phyloP scores from a whole-genome alignment of 2,888 invertebrate species.

The Drosophila trichaetosa region DNA sequence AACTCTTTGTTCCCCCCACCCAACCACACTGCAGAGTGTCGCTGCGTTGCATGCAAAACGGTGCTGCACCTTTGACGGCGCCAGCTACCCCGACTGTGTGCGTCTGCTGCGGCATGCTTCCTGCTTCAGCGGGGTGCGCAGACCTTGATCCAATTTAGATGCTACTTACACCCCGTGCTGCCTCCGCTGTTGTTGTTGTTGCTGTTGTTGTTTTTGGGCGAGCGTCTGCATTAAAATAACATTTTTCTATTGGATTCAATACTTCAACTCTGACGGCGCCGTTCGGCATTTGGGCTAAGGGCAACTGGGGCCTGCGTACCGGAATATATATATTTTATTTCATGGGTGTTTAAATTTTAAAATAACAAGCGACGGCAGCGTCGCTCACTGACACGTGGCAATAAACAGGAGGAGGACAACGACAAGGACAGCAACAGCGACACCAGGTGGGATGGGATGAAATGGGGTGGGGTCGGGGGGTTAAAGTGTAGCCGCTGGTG shows the following conservation, averaged over 20 bases:
- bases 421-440: constrained; percentile 6
- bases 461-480: constrained; percentile 9
- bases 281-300: constrained; percentile 24
- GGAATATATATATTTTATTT: constrained; percentile 71
- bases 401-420: constrained; percentile 24
- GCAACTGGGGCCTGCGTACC: constrained; percentile 6
- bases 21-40: background rate
- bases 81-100: constrained; percentile 14
- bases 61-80: constrained; percentile 48
- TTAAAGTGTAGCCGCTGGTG: constrained; percentile 53
- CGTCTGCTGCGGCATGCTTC: constrained; percentile 11
- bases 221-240: constrained; percentile 76
- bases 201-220: constrained; percentile 31
- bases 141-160: constrained; percentile 75
- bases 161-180: constrained; percentile 29
- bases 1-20: constrained; percentile 56
- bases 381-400: constrained; percentile 72
- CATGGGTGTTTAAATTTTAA: constrained; percentile 82
- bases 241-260: constrained; percentile 80
- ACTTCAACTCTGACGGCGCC: constrained; percentile 54
- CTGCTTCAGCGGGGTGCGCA: constrained; percentile 40
- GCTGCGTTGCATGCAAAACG: constrained; percentile 50
- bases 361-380: constrained; percentile 73
- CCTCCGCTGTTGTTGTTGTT: constrained; percentile 20
- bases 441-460: constrained; percentile 55